A percentile compares a stretch with the other conserved stretches of the same genome.
Conservation (phyloP, 2,888 invertebrate genomes). For the Frankliniella intonsa region DNA sequence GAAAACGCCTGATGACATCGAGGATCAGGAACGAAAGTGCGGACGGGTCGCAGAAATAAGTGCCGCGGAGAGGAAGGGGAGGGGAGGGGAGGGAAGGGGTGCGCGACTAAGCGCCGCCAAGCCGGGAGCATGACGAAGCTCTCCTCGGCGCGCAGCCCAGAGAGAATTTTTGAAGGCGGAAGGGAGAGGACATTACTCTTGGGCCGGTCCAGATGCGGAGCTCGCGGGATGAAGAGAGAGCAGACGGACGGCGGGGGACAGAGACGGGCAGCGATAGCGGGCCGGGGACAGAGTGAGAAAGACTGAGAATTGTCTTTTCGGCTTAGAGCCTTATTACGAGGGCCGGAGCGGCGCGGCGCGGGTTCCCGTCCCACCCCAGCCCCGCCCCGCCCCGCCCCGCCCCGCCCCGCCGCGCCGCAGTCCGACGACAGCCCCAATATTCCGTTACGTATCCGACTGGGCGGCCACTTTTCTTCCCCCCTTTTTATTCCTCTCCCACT, state of each 20-base stretch:
- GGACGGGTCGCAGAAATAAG: too few relatives aligned
- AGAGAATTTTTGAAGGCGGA: neutral
- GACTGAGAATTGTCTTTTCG: conserved; percentile 11
- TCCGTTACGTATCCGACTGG: neutral
- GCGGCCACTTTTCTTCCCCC: neutral
- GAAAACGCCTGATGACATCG: too few relatives aligned
- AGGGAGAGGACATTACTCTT: too few relatives aligned
- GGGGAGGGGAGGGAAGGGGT: too few relatives aligned
- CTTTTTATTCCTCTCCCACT: neutral
- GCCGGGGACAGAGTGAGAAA: neutral
- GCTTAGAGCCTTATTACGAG: neutral
- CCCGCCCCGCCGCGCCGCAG: neutral
- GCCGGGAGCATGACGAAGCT: neutral
- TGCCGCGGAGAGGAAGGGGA: too few relatives aligned
- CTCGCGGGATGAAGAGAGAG: neutral
- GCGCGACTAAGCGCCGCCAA: neutral
- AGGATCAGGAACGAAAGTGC: too few relatives aligned
- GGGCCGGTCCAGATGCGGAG: too few relatives aligned
- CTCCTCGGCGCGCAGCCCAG: too few relatives aligned
- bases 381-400: too few relatives aligned
- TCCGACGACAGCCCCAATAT: neutral
- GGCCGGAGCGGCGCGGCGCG: neutral
- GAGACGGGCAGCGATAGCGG: neutral
- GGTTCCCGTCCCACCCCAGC: neutral
- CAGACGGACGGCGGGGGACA: neutral